Evolutionary conservation across 2,888 invertebrate species (phyloP).

Genomic region (Apantesis nais): DNA sequence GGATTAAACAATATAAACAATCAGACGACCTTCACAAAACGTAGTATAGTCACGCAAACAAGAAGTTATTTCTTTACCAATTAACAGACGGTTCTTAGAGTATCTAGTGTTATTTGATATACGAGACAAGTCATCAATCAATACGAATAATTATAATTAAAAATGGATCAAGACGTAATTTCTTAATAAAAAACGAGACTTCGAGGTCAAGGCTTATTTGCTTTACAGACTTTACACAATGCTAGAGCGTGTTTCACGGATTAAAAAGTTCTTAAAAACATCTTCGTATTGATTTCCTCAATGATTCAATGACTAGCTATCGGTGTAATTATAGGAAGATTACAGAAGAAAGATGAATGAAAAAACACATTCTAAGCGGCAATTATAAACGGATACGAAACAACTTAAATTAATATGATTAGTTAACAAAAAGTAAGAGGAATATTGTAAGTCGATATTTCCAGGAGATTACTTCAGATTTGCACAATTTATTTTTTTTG

Average conservation of each 20-base stretch:
- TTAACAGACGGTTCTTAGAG: constrained; percentile 34
- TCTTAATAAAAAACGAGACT: constrained; percentile 36
- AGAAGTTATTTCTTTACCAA: constrained; percentile 33
- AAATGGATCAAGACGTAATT: constrained; percentile 65
- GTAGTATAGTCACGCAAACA: constrained; percentile 29
- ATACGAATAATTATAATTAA: constrained; percentile 61
- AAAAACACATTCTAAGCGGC: neutral
- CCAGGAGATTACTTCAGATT: neutral
- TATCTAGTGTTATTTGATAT: constrained; percentile 30
- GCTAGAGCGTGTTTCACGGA: no score
- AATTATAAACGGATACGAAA: neutral
- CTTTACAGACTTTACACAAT: constrained; percentile 23
- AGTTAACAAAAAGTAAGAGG: neutral
- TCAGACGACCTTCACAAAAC: constrained; percentile 40
- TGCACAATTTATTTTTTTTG: neutral
- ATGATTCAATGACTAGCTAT: neutral
- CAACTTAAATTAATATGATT: neutral
- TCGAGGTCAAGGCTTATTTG: constrained; percentile 46
- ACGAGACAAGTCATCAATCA: constrained; percentile 64
- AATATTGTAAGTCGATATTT: neutral
- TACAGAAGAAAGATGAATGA: neutral
- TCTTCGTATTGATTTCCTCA: neutral
- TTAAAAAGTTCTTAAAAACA: neutral
- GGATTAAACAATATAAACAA: constrained; percentile 38
- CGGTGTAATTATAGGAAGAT: neutral